Percentiles rank a stretch among this genome's conserved stretches.
These are phyloP conservation scores for Leptopilina myrica DNA, from an alignment of 2,888 invertebrate species.

Conservation along the genomic window DNA sequence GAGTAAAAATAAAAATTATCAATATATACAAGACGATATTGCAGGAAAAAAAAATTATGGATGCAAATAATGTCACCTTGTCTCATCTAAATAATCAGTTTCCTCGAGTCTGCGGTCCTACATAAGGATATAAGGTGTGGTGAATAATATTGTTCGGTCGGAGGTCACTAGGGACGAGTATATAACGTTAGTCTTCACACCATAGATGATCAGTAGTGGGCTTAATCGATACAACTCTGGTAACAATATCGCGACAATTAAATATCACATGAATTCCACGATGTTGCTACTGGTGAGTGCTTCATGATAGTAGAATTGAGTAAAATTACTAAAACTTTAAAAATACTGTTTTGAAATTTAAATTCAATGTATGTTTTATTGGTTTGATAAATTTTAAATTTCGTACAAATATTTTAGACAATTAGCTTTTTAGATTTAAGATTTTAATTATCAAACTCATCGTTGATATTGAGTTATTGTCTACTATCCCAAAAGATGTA, in stretches of 20 bases:
- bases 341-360: no score
- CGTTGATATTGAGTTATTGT: no score
- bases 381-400: no score
- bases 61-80: conserved; percentile 34
- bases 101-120: conserved; percentile 36
- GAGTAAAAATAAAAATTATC: not conserved
- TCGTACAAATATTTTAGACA: no score
- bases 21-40: not conserved
- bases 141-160: conserved; percentile 53
- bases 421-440: no score
- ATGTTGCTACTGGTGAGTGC: conserved; percentile 10
- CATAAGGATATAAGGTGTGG: conserved; percentile 52
- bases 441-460: no score
- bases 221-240: conserved; percentile 1
- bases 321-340: no score
- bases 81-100: conserved; percentile 39
- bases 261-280: conserved; percentile 3
- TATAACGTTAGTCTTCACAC: conserved; percentile 55
- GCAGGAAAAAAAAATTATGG: not conserved
- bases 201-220: conserved; percentile 55
- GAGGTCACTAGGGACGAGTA: conserved; percentile 57
- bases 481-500: no score
- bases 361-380: no score
- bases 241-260: conserved; percentile 26
- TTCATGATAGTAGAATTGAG: not conserved